These are phyloP conservation scores for Apis cerana DNA, from an alignment of 1,140 invertebrate species.

Conservation along the genomic window DNA sequence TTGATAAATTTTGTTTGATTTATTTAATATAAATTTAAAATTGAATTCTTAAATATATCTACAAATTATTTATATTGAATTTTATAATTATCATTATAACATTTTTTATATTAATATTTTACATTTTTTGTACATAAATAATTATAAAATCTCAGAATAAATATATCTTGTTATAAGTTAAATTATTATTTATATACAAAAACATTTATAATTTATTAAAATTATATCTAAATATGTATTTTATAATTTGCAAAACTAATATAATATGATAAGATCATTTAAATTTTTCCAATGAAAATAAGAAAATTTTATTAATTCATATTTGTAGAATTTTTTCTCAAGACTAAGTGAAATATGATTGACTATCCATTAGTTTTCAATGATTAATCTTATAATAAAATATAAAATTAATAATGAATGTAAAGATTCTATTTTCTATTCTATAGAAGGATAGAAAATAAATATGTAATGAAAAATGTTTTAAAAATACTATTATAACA, in stretches of 20 bases:
- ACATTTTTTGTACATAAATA: neutral
- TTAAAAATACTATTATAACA: too few species aligned
- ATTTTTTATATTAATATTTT: neutral
- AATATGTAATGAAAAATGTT: too few species aligned
- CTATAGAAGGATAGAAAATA: too few species aligned
- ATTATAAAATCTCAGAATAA: neutral
- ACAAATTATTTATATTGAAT: neutral
- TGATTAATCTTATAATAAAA: too few species aligned
- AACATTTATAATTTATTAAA: neutral
- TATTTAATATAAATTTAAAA: neutral
- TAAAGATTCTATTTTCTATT: too few species aligned
- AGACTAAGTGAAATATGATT: too few species aligned
- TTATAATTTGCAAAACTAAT: neutral
- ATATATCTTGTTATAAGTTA: neutral
- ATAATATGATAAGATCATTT: neutral
- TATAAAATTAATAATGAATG: too few species aligned
- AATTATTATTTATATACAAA: neutral
- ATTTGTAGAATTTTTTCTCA: too few species aligned
- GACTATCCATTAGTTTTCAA: too few species aligned
- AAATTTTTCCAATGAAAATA: neutral
- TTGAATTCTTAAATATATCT: neutral
- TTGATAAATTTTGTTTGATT: neutral
- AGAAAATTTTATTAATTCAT: too few species aligned
- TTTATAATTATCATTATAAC: neutral
- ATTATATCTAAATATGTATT: neutral